phyloP scores from a whole-genome alignment of 2,113 vertebrate species.

The Patagioenas fasciata region DNA sequence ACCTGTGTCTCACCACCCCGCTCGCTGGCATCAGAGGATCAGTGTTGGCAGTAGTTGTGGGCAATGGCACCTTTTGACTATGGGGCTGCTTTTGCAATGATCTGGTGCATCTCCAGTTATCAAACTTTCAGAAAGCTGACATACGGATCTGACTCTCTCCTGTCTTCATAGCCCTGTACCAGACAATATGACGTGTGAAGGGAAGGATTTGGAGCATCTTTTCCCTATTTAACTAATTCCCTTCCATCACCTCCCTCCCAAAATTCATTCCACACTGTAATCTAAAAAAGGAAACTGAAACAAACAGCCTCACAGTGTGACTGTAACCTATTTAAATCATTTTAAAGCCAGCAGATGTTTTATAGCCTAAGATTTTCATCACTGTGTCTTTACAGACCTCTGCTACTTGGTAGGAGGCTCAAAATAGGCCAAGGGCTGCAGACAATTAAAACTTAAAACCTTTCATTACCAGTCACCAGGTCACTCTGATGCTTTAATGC shows the following conservation, averaged over 20 bases:
- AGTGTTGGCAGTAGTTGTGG: background rate
- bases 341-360: slow-evolving; percentile 66
- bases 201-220: background rate
- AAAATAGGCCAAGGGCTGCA: slow-evolving; percentile 18
- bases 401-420: background rate
- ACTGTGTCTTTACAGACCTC: slow-evolving; percentile 12
- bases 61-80: background rate
- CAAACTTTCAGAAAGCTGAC: background rate
- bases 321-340: slow-evolving; percentile 36
- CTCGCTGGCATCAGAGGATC: background rate
- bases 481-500: background rate
- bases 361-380: slow-evolving; percentile 24
- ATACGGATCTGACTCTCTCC: background rate
- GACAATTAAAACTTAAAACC: slow-evolving; percentile 44
- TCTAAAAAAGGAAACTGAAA: slow-evolving; percentile 2
- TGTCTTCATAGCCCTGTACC: background rate
- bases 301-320: slow-evolving; percentile 15
- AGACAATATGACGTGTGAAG: background rate
- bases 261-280: background rate
- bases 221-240: background rate
- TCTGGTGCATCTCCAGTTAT: background rate
- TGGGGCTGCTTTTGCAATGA: background rate
- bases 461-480: slow-evolving; percentile 19
- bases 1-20: background rate
- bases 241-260: background rate